Conservation (phyloP, 2,797 vertebrate genomes). For the Schizothorax lantsangensis region DNA sequence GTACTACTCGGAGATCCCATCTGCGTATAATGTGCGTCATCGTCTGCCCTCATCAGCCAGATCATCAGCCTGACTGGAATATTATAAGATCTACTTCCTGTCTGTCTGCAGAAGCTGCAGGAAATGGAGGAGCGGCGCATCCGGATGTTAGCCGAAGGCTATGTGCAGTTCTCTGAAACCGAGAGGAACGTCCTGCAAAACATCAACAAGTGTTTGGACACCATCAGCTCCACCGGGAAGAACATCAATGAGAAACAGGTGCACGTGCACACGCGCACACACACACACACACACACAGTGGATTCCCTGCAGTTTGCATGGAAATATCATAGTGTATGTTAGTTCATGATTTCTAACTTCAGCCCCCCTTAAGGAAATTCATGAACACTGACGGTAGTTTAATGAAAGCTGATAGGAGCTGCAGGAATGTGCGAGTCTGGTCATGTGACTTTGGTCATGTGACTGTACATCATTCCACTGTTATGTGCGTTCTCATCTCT, state of each 20-base stretch:
- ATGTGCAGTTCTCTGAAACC: constrained; percentile 89
- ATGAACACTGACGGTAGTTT: not conserved
- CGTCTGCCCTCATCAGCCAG: not conserved
- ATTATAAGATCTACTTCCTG: not conserved
- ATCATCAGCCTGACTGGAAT: not conserved
- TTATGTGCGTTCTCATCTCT: not conserved
- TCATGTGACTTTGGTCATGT: not conserved
- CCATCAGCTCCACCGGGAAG: constrained; percentile 85
- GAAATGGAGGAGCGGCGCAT: constrained; percentile 94
- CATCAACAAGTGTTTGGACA: constrained; percentile 91
- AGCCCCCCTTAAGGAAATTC: not conserved
- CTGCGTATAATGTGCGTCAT: constrained; percentile 82
- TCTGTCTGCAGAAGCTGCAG: constrained; percentile 86
- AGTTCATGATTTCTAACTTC: not conserved
- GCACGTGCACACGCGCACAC: not conserved
- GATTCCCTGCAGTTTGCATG: not conserved
- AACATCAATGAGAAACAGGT: constrained; percentile 89
- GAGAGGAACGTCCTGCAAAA: constrained; percentile 92
- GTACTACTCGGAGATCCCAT: constrained; percentile 85
- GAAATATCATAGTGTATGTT: not conserved
- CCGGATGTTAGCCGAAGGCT: constrained; percentile 86
- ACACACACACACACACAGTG: too few relatives aligned
- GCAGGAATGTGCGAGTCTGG: not conserved
- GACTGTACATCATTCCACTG: not conserved
- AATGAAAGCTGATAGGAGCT: not conserved